Percentiles rank a stretch among this genome's conserved stretches.
These are phyloP conservation scores for Chromobotia macracanthus DNA, from an alignment of 2,797 vertebrate genomes.

Conservation along the genomic window DNA sequence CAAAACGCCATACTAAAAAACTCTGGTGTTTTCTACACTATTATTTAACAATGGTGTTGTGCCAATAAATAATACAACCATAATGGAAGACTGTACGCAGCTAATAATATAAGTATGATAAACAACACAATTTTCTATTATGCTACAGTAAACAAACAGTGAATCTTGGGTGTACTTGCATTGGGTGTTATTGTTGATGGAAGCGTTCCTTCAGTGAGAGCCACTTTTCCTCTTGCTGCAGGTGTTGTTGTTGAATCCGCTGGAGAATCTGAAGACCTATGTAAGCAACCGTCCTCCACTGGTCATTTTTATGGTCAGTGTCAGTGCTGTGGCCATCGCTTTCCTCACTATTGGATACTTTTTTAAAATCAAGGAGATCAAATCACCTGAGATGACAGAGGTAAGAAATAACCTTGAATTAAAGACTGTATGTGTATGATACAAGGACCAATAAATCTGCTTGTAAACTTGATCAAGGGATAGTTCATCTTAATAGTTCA, in stretches of 20 bases:
- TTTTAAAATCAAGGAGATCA: slow-evolving; percentile 99
- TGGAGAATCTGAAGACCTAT: slow-evolving; percentile 95
- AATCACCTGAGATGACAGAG: slow-evolving; percentile 95
- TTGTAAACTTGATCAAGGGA: too few relatives aligned
- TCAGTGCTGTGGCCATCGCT: slow-evolving; percentile 96
- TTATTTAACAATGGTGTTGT: too few relatives aligned
- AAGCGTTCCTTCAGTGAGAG: neutral
- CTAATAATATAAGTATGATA: too few relatives aligned
- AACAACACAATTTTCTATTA: neutral
- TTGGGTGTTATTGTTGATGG: neutral
- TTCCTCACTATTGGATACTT: slow-evolving; percentile 98
- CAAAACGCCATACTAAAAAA: too few relatives aligned
- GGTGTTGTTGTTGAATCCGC: slow-evolving; percentile 88
- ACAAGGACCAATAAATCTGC: neutral
- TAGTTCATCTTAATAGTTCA: too few relatives aligned
- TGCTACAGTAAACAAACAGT: neutral
- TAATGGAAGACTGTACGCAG: too few relatives aligned
- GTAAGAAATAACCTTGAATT: slow-evolving; percentile 64
- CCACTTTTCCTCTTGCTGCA: slow-evolving; percentile 62
- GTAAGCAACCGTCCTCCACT: slow-evolving; percentile 93
- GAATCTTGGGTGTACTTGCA: neutral
- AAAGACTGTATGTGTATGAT: neutral
- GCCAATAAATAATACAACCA: too few relatives aligned
- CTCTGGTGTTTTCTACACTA: too few relatives aligned
- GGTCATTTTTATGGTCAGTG: slow-evolving; percentile 98